Conservation (phyloP, 2,113 vertebrate species). For the Engraulis encrasicolus region DNA sequence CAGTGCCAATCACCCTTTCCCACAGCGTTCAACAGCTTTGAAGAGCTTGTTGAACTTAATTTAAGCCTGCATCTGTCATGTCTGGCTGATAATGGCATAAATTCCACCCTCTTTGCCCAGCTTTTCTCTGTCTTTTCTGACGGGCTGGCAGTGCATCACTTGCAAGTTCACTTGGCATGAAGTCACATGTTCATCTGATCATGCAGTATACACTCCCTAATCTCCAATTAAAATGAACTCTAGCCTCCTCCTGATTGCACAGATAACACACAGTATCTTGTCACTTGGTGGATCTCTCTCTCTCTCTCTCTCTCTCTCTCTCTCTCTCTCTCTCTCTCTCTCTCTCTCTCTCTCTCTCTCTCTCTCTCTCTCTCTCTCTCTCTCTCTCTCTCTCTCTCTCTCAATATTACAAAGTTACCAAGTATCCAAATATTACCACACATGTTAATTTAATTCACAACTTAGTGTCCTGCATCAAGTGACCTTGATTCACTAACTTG, state of each 20-base stretch:
- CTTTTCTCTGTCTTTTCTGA: not conserved
- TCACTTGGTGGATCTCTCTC: not conserved
- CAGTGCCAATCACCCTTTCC: not conserved
- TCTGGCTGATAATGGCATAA: conserved; percentile 12
- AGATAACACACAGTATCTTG: not conserved
- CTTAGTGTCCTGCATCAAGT: not conserved
- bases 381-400: too few relatives aligned
- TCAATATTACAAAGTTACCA: too few relatives aligned
- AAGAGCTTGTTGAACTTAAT: conserved; percentile 14
- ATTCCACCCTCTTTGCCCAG: not conserved
- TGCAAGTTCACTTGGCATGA: too few relatives aligned
- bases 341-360: too few relatives aligned
- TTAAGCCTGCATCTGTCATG: not conserved
- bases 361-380: not conserved
- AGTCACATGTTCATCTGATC: conserved; percentile 14
- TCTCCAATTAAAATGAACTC: not conserved
- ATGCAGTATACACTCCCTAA: not conserved
- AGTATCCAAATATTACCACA: too few relatives aligned
- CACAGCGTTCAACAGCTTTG: not conserved
- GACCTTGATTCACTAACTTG: not conserved
- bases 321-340: too few relatives aligned
- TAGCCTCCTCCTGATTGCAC: not conserved
- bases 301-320: too few relatives aligned
- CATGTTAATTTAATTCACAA: too few relatives aligned
- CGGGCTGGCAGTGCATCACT: not conserved